Percentiles rank a stretch among this genome's conserved stretches.
phyloP scores from a whole-genome alignment of 2,888 invertebrate species.

The Tupiocoris notatus region DNA sequence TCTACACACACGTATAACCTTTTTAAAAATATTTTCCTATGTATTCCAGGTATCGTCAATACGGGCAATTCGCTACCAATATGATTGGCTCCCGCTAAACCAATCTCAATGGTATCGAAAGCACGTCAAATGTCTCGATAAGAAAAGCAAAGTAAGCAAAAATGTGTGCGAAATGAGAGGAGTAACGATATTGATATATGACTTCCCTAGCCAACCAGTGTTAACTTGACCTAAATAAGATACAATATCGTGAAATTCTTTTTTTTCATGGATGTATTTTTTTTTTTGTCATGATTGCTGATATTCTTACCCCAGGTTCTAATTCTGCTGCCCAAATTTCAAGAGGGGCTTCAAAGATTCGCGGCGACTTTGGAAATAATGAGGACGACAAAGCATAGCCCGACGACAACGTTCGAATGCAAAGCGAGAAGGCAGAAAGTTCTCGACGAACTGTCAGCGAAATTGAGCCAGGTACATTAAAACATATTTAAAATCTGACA shows the following conservation, averaged over 20 bases:
- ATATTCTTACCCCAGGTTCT: conserved; percentile 59
- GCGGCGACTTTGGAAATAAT: conserved; percentile 58
- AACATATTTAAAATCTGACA: too few relatives aligned
- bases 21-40: too few relatives aligned
- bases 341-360: conserved; percentile 58
- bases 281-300: too few relatives aligned
- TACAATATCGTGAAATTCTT: too few relatives aligned
- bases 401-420: conserved; percentile 32
- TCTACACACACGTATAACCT: too few relatives aligned
- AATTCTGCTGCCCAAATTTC: conserved; percentile 61
- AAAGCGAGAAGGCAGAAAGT: conserved; percentile 32
- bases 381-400: conserved; percentile 24
- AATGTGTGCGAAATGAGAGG: too few relatives aligned
- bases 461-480: conserved; percentile 42
- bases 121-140: conserved; percentile 54
- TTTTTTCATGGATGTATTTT: too few relatives aligned
- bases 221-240: too few relatives aligned
- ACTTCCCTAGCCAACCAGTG: too few relatives aligned
- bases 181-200: too few relatives aligned
- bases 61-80: conserved; percentile 40
- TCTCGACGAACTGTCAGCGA: conserved; percentile 40
- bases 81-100: conserved; percentile 56
- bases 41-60: conserved; percentile 17
- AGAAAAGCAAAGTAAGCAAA: conserved; percentile 52
- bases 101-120: conserved; percentile 55